Conservation (phyloP, 2,113 vertebrate genomes). For the Coreoperca whiteheadi region DNA sequence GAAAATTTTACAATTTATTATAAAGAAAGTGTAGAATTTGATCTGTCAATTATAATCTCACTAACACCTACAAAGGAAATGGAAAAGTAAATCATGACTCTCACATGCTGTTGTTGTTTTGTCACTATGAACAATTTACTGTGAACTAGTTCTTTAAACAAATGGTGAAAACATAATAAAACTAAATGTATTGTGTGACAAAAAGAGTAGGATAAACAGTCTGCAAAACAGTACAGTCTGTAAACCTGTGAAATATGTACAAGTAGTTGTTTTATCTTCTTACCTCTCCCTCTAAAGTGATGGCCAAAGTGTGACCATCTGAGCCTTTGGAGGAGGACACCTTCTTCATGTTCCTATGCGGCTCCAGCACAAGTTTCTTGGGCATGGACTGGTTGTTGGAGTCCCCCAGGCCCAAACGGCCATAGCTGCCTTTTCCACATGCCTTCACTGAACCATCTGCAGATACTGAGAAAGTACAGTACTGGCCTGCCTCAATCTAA, state of each 20-base stretch:
- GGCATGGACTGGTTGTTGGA: constrained; percentile 88
- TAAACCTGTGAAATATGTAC: background rate
- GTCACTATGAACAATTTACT: background rate
- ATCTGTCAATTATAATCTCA: background rate
- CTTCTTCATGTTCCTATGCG: constrained; percentile 85
- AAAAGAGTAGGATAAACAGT: background rate
- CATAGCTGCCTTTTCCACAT: constrained; percentile 88
- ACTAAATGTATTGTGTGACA: background rate
- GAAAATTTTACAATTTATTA: background rate
- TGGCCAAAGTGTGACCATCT: constrained; percentile 86
- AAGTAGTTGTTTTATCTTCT: background rate
- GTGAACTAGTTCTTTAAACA: background rate
- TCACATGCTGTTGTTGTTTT: background rate
- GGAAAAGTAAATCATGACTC: background rate
- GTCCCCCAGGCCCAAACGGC: constrained; percentile 86
- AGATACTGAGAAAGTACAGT: constrained; percentile 87
- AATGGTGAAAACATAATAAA: background rate
- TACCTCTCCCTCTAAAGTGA: constrained; percentile 85
- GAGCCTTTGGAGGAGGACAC: constrained; percentile 88
- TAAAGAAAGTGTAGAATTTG: background rate
- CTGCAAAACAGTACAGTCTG: background rate
- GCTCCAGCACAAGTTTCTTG: constrained; percentile 87
- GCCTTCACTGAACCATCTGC: constrained; percentile 86
- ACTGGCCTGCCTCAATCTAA: constrained; percentile 88
- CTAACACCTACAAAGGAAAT: background rate